A percentile compares a stretch with the other conserved stretches of the same genome.
These are phyloP conservation scores for Sebastes aleutianus DNA, from an alignment of 2,797 vertebrate species.

Conservation along the genomic window DNA sequence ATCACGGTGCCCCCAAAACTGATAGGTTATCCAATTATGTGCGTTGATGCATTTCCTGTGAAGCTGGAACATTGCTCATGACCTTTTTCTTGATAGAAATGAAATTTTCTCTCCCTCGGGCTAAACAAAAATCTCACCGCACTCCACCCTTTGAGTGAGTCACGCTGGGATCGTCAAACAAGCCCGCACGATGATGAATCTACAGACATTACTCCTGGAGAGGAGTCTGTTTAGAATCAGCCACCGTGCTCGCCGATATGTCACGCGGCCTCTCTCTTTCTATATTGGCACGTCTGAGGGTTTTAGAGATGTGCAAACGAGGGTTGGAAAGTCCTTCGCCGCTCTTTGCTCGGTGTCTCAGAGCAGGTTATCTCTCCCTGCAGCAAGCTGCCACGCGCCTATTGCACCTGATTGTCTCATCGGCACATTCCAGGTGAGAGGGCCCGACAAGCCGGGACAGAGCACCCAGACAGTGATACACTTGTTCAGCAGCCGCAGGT, in stretches of 20 bases:
- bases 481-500: slow-evolving; percentile 97
- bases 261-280: slow-evolving; percentile 16
- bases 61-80: slow-evolving; percentile 69
- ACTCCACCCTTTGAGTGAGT: slow-evolving; percentile 81
- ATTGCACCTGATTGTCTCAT: slow-evolving; percentile 97
- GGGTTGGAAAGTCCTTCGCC: slow-evolving; percentile 14
- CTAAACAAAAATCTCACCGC: slow-evolving; percentile 74
- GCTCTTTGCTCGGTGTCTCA: slow-evolving; percentile 59
- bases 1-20: slow-evolving; percentile 68
- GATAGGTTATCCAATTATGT: slow-evolving; percentile 77
- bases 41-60: slow-evolving; percentile 74
- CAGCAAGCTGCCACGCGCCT: slow-evolving; percentile 95
- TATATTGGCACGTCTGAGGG: slow-evolving; percentile 21
- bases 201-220: slow-evolving; percentile 63
- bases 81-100: slow-evolving; percentile 78
- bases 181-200: slow-evolving; percentile 56
- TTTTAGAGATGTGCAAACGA: slow-evolving; percentile 34
- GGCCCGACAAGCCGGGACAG: slow-evolving; percentile 86
- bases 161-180: slow-evolving; percentile 69
- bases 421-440: slow-evolving; percentile 89
- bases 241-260: not conserved
- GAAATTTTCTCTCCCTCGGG: slow-evolving; percentile 77
- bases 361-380: slow-evolving; percentile 82
- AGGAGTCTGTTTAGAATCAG: slow-evolving; percentile 69
- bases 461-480: slow-evolving; percentile 92